These are phyloP conservation scores for Podarcis siculus DNA, from an alignment of 2,797 vertebrate species.

Conservation along the genomic window DNA sequence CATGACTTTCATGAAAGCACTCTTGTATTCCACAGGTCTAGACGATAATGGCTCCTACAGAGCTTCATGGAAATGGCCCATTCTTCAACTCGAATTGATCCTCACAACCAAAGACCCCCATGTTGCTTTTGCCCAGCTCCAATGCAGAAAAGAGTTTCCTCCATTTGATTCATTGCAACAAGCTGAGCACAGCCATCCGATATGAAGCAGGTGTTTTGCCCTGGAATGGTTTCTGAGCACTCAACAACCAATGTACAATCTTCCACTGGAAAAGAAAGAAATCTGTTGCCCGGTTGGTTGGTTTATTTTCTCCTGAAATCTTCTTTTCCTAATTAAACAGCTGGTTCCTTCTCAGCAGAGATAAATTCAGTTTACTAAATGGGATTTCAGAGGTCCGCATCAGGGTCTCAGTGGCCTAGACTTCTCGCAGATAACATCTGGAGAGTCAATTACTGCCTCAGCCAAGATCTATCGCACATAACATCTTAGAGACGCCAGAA, in stretches of 20 bases:
- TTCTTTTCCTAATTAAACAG: conserved; percentile 28
- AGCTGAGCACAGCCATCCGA: neutral
- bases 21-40: neutral
- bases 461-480: conserved; percentile 11
- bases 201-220: neutral
- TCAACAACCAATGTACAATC: neutral
- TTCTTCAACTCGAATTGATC: neutral
- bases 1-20: neutral
- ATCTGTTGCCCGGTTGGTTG: neutral
- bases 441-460: conserved; percentile 22
- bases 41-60: neutral
- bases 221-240: neutral
- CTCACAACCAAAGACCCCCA: neutral
- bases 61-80: neutral
- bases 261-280: neutral
- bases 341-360: conserved; percentile 21
- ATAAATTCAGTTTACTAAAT: conserved; percentile 39
- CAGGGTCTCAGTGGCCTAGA: neutral
- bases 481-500: conserved; percentile 3
- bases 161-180: neutral
- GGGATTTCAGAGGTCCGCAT: conserved; percentile 14
- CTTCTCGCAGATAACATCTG: conserved; percentile 30
- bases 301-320: conserved; percentile 23
- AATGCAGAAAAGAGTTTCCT: neutral
- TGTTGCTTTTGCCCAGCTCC: neutral